A percentile compares a stretch with the other conserved stretches of the same genome.
Conservation (phyloP, 2,113 vertebrate genomes). For the Diadophis punctatus region DNA sequence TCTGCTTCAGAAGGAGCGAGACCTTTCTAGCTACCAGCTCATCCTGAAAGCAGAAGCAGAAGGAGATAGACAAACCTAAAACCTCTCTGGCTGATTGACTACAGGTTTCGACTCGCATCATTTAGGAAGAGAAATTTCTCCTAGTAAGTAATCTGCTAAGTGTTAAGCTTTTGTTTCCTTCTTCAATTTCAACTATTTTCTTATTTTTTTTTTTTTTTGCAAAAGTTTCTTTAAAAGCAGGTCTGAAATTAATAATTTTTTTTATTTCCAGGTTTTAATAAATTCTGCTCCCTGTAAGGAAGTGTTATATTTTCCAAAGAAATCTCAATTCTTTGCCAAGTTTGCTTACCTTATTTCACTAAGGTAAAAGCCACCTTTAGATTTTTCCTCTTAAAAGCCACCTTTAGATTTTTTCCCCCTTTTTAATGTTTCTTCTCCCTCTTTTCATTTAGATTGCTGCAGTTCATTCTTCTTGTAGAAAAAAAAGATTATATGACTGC, state of each 20-base stretch:
- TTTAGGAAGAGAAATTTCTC: not conserved
- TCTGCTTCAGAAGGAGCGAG: not conserved
- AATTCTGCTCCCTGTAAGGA: not conserved
- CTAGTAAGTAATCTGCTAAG: not conserved
- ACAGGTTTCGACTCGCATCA: not conserved
- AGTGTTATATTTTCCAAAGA: not conserved
- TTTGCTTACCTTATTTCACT: not conserved
- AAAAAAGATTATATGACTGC: not conserved
- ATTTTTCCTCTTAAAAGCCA: not conserved
- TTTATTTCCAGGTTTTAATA: not conserved
- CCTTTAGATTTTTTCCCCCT: not conserved
- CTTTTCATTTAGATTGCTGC: not conserved
- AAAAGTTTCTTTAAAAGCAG: not conserved
- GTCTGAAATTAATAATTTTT: not conserved
- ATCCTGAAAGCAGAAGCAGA: not conserved
- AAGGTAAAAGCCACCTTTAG: not conserved
- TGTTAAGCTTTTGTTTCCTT: not conserved
- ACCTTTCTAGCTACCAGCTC: not conserved
- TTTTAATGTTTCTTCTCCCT: not conserved
- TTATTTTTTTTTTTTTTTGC: not conserved
- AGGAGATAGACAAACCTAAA: not conserved
- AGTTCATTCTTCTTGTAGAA: not conserved
- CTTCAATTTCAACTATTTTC: not conserved
- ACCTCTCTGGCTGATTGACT: not conserved
- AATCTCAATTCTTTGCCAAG: constrained; percentile 6